A percentile compares a stretch with the other conserved stretches of the same genome.
phyloP scores from a whole-genome alignment of 2,888 invertebrate genomes.

The Cybosia mesomella region DNA sequence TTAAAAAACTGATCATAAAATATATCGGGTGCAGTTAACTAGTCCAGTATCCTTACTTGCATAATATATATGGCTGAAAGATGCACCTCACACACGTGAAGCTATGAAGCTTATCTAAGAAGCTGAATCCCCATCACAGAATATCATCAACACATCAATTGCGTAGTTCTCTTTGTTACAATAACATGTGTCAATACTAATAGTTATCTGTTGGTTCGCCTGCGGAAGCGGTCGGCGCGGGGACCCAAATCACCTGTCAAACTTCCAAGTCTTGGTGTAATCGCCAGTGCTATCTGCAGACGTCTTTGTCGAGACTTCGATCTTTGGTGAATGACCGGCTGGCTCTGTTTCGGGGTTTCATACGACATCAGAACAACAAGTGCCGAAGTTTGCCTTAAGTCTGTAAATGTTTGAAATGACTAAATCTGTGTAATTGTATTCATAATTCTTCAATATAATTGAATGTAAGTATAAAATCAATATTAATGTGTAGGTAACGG shows the following conservation, averaged over 20 bases:
- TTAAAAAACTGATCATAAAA: too few species aligned
- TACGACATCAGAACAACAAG: slow-evolving; percentile 42
- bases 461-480: too few species aligned
- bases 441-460: background rate
- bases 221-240: slow-evolving; percentile 74
- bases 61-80: background rate
- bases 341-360: slow-evolving; percentile 56
- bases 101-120: slow-evolving; percentile 22
- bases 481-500: too few species aligned
- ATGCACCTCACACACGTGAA: background rate
- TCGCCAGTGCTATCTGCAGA: slow-evolving; percentile 74
- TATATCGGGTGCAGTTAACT: too few species aligned
- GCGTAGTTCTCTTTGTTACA: slow-evolving; percentile 36
- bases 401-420: slow-evolving; percentile 24
- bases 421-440: background rate
- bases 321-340: slow-evolving; percentile 67
- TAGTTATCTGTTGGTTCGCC: slow-evolving; percentile 63
- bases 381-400: slow-evolving; percentile 27
- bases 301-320: slow-evolving; percentile 80
- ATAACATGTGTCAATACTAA: slow-evolving; percentile 74
- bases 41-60: too few species aligned
- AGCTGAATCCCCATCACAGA: slow-evolving; percentile 15
- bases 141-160: slow-evolving; percentile 23
- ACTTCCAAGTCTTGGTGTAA: slow-evolving; percentile 72
- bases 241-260: slow-evolving; percentile 86